Base-by-base conservation (phyloP, 2,113 vertebrate genomes). In the Myiopsitta monachus region DNA sequence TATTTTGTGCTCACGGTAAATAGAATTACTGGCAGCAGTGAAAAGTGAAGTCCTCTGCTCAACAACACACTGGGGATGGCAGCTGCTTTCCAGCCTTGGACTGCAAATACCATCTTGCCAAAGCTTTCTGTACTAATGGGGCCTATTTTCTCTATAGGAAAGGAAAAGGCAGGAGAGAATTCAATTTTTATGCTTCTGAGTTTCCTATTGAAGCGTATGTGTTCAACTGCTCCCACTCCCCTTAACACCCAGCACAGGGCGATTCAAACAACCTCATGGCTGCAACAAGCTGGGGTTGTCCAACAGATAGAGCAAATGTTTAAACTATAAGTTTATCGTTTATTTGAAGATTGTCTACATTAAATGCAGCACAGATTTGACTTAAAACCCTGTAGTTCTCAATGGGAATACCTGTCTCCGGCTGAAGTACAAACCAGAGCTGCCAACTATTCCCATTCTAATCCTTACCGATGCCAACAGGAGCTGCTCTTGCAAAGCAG, bases 21-120 rank as follows among this genome's bases (percentile, higher is more conserved):
- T 17, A 90, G 87, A 90, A 94, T 96, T 87, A 91, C 73, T 62
- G 82, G 96, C 93, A 94, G 95, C 78, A 82, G 57, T 39, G 90
- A 87, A 85, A 96, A 92, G 81, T 76, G 36, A 92, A 94, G 84
- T 74, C 75, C 75, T 96, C 74, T 54, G 63, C 70, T 83, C 47
- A 95, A 95, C 87, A 80, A 31, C 93, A 83, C 93, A 30, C 70
- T 38, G 75, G 94, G 90, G 91, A 92, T 12, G n/a, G 90, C 91
- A 91, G 93, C 90, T 90, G 93, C 91, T 96, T 90, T 90, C 82
- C 59, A 87, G 82, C 51, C 77, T 49, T 27, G 72, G 47, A 26
- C 81, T 80, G 92, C 87, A 90, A 95, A 90, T 41, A 85, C 28
- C 72, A 85, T 66, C 87, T 80, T 62, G 75, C 84, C 84, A 91